Conservation (phyloP, 2,797 vertebrate genomes). For the Acropternis orthonyx region DNA sequence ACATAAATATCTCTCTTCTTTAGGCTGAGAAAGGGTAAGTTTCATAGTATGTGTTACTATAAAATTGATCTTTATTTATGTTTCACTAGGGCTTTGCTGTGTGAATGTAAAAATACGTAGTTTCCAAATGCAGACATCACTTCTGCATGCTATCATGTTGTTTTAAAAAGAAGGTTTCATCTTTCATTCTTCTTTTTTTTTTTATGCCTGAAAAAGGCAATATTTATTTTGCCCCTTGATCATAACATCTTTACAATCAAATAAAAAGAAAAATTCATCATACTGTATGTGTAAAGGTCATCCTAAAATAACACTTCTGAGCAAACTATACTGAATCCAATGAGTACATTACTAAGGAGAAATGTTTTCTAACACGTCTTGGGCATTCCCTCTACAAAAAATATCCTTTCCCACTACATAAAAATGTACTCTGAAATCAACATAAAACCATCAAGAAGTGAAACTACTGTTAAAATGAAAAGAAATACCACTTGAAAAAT, state of each 20-base stretch:
- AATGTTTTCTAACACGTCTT: constrained; percentile 21
- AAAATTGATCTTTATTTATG: constrained; percentile 67
- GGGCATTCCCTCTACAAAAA: constrained; percentile 30
- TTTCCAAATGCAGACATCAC: constrained; percentile 56
- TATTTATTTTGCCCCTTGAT: constrained; percentile 67
- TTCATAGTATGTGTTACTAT: constrained; percentile 17
- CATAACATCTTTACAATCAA: constrained; percentile 69
- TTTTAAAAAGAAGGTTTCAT: constrained; percentile 35
- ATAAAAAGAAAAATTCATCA: constrained; percentile 72
- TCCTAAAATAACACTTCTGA: constrained; percentile 66
- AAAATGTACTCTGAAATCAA: constrained; percentile 59
- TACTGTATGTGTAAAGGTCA: constrained; percentile 59
- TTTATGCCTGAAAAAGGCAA: constrained; percentile 52
- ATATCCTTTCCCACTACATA: constrained; percentile 19
- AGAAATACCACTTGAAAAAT: constrained; percentile 33
- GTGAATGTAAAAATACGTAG: constrained; percentile 68
- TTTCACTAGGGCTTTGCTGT: constrained; percentile 62
- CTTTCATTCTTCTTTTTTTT: constrained; percentile 5
- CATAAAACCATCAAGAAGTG: constrained; percentile 41
- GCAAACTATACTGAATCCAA: constrained; percentile 33
- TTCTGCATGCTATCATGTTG: constrained; percentile 33
- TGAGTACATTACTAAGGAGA: constrained; percentile 13
- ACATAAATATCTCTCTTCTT: constrained; percentile 13
- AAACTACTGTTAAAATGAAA: constrained; percentile 28
- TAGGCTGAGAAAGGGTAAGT: constrained; percentile 20